A percentile compares a stretch with the other conserved stretches of the same genome.
phyloP scores from a whole-genome alignment of 2,113 vertebrate species.

The Clupea harengus region DNA sequence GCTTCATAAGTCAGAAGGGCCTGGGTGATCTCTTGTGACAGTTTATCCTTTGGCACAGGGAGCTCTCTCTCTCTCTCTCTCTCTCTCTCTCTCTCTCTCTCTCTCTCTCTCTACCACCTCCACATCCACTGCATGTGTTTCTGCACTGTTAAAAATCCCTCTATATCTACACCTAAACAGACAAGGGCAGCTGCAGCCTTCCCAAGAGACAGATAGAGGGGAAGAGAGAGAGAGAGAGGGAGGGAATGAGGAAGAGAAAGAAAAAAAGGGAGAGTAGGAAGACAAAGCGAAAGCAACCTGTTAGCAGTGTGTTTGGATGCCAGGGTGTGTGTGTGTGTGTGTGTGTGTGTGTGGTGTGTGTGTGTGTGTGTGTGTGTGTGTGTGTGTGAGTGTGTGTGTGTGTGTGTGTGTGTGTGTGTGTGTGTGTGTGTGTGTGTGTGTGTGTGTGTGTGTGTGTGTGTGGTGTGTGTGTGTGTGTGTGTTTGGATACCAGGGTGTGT shows the following conservation, averaged over 20 bases:
- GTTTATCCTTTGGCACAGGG: background rate
- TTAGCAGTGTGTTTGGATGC: background rate
- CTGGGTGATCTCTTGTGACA: background rate
- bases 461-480: background rate
- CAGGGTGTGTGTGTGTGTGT: slow-evolving; percentile 14
- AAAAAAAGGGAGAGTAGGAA: background rate
- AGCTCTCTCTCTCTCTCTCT: background rate
- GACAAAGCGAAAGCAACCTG: background rate
- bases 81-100: background rate
- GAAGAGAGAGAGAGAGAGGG: background rate
- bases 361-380: slow-evolving; percentile 1
- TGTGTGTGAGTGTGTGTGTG: too few relatives aligned
- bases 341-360: slow-evolving; percentile 1
- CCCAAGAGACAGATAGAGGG: background rate
- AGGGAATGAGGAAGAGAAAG: background rate
- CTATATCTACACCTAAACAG: background rate
- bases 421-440: slow-evolving; percentile 1
- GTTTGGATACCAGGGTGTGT: background rate
- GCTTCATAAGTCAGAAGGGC: background rate
- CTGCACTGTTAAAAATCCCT: background rate
- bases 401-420: slow-evolving; percentile 7
- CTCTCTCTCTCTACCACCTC: background rate
- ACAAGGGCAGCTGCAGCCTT: background rate
- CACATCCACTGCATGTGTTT: background rate
- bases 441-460: slow-evolving; percentile 12